Percentiles rank a stretch among this genome's conserved stretches.
phyloP scores from a whole-genome alignment of 2,113 vertebrate species.

The Nymphicus hollandicus region DNA sequence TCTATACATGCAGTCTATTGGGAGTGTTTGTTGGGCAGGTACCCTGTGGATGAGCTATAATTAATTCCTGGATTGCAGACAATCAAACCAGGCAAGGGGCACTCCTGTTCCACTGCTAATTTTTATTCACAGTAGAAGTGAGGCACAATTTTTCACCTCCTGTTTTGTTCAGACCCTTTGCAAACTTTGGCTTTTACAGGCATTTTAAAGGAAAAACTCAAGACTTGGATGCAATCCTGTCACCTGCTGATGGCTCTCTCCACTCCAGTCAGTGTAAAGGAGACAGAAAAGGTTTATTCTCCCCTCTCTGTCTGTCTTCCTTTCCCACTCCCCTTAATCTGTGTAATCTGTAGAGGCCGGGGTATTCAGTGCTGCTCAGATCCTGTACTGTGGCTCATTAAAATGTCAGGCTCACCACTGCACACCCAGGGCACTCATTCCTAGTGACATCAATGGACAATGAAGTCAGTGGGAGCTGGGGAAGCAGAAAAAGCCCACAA shows the following conservation, averaged over 20 bases:
- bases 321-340: not conserved
- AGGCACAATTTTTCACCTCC: not conserved
- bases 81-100: not conserved
- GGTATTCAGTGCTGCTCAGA: not conserved
- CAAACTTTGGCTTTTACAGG: not conserved
- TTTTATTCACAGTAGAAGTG: not conserved
- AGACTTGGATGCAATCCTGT: not conserved
- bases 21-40: not conserved
- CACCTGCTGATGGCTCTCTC: not conserved
- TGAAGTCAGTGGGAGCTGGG: not conserved
- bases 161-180: not conserved
- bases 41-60: not conserved
- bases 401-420: conserved; percentile 24
- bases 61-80: not conserved
- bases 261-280: not conserved
- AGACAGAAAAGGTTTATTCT: not conserved
- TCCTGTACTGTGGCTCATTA: not conserved
- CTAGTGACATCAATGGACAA: conserved; percentile 3
- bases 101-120: not conserved
- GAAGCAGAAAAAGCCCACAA: not conserved
- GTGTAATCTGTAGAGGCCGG: not conserved
- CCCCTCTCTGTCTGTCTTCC: not conserved
- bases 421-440: not conserved
- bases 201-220: not conserved
- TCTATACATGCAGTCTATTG: not conserved